Conservation (phyloP, 1,140 invertebrate genomes). For the Lepidurus apus region DNA sequence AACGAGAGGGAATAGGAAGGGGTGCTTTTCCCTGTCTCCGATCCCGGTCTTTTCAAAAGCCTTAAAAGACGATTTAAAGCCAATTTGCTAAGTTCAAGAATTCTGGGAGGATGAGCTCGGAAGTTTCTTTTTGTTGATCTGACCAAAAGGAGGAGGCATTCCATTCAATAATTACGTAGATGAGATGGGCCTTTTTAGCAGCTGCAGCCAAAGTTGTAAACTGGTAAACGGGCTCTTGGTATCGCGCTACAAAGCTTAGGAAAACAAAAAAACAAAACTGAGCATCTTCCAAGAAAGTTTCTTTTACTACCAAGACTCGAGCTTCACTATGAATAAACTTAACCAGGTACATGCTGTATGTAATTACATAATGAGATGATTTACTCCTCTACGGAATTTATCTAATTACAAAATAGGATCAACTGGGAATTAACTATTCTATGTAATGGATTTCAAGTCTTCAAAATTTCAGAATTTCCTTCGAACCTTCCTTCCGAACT, state of each 20-base stretch:
- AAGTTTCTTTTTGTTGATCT: neutral
- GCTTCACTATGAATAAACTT: too few relatives aligned
- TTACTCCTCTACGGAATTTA: too few relatives aligned
- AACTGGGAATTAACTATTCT: too few relatives aligned
- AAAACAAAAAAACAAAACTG: neutral
- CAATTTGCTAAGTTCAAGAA: neutral
- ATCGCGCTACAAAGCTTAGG: neutral
- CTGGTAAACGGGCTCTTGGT: neutral
- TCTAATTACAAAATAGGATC: too few relatives aligned
- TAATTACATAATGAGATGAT: too few relatives aligned
- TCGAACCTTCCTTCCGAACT: too few relatives aligned
- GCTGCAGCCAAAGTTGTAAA: neutral
- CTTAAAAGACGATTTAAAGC: conserved; percentile 14
- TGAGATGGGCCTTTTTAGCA: neutral
- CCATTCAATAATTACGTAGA: conserved; percentile 1
- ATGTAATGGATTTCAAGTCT: too few relatives aligned
- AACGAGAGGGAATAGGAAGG: neutral
- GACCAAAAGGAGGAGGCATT: neutral
- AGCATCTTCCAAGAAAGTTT: neutral
- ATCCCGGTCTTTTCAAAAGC: neutral
- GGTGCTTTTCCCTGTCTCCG: conserved; percentile 1
- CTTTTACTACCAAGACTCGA: neutral
- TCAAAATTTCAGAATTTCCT: too few relatives aligned
- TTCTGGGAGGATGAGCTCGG: neutral
- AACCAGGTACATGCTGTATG: too few relatives aligned